These are phyloP conservation scores for Branchinecta lindahli DNA, from an alignment of 1,140 invertebrate genomes.

Conservation along the genomic window DNA sequence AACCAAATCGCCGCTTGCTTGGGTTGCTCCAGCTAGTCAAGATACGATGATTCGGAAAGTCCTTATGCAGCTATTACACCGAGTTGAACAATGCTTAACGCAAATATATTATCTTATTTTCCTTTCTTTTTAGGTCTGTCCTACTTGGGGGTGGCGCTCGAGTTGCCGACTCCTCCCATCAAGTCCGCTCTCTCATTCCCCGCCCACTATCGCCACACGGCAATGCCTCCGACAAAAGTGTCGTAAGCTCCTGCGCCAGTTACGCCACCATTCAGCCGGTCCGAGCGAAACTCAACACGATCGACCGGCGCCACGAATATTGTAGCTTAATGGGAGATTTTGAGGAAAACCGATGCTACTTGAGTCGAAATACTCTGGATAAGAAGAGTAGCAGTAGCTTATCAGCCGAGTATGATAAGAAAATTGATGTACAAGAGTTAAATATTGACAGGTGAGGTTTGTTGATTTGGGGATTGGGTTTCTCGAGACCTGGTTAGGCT, in stretches of 20 bases:
- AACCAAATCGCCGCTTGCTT: no score
- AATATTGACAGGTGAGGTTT: neutral
- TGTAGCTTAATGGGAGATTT: neutral
- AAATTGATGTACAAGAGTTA: neutral
- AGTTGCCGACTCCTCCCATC: slow-evolving; percentile 1
- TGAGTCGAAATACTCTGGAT: neutral
- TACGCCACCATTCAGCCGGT: neutral
- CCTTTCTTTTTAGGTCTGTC: neutral
- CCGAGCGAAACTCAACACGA: neutral
- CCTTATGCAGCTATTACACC: no score
- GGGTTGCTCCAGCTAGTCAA: no score
- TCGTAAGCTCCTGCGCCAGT: slow-evolving; percentile 15
- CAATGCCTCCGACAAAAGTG: slow-evolving; percentile 16
- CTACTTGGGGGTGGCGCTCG: neutral
- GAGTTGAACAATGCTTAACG: neutral
- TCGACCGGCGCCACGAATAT: neutral
- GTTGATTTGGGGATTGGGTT: no score
- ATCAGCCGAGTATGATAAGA: neutral
- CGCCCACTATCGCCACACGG: neutral
- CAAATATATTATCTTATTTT: neutral
- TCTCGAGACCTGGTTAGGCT: no score
- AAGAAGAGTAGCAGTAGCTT: neutral
- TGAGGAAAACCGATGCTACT: neutral
- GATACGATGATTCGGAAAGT: no score
- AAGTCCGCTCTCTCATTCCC: neutral